Base-by-base conservation (phyloP, 2,888 invertebrate genomes). In the Halictus quadricinctus region DNA sequence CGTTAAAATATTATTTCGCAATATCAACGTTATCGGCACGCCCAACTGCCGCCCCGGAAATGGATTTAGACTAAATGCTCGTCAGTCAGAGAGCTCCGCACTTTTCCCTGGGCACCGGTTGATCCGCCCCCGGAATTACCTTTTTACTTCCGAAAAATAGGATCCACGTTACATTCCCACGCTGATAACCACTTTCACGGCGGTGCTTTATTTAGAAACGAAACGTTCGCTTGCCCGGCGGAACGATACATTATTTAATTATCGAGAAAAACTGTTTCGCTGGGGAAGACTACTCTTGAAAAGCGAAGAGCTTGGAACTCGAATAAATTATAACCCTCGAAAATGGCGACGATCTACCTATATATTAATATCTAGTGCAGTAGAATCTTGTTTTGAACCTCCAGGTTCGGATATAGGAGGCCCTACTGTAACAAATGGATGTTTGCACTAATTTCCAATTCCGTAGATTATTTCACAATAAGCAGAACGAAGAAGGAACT, bases 1-100 rank as follows among this genome's bases (percentile, higher is more conserved):
- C 87, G 90, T 90, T 91, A 88, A 90, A 90, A 91, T 92, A 92
- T 90, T 87, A 92, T 92, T 91, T 89, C 83, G 84, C 89, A 85
- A 89, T 90, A 90, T 88, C 86, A 84, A 86, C 87, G 85, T 87
- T 90, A 88, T 89, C 88, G 88, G 83, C 69, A 78, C 72, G 66
- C 60, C 84, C 79, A 60, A 76, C 79, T 54, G 70, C 83, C 70
- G 77, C 18, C 15, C 72, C 50, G 54, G 54, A 76, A 83, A 86
- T 88, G 85, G 90, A 88, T 91, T 91, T 86, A 81, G 84, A 84
- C 84, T 81, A 90, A 88, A 87, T 83, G 64, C 80, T 70, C 81
- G 80, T 72, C 84, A 84, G 72, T 81, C 83, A 73, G 82, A 58
- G 58, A 48, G 48, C 15, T 50, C 21, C 72, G 58, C 36, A 80